phyloP scores from a whole-genome alignment of 2,113 vertebrate species.

The Sinocyclocheilus grahami region DNA sequence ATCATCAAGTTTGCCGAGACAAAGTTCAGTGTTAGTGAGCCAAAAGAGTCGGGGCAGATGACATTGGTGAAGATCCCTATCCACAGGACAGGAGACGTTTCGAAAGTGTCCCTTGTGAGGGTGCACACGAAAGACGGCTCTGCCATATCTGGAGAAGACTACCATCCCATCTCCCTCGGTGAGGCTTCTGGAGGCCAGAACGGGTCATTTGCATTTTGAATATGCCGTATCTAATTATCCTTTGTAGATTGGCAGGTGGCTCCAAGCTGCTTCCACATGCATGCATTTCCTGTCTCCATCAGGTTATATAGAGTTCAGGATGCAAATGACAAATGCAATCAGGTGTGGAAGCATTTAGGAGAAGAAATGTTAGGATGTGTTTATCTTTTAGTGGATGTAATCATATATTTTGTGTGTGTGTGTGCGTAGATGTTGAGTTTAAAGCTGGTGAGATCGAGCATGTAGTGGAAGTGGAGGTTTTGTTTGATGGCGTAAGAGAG shows the following conservation, averaged over 20 bases:
- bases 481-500: slow-evolving; percentile 86
- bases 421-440: slow-evolving; percentile 86
- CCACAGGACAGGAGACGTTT: slow-evolving; percentile 86
- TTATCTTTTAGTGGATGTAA: slow-evolving; percentile 25
- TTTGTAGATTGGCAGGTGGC: slow-evolving; percentile 34
- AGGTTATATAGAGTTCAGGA: slow-evolving; percentile 40
- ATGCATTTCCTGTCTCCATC: slow-evolving; percentile 20
- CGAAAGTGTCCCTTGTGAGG: slow-evolving; percentile 88
- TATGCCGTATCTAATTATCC: slow-evolving; percentile 34
- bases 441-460: slow-evolving; percentile 86
- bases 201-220: slow-evolving; percentile 36
- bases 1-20: slow-evolving; percentile 73
- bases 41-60: slow-evolving; percentile 78
- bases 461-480: slow-evolving; percentile 85
- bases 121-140: slow-evolving; percentile 96
- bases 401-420: slow-evolving; percentile 33
- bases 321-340: slow-evolving; percentile 30
- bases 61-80: slow-evolving; percentile 84
- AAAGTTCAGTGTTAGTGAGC: slow-evolving; percentile 84
- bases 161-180: slow-evolving; percentile 92
- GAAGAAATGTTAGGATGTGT: neutral
- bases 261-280: slow-evolving; percentile 14
- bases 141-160: slow-evolving; percentile 91
- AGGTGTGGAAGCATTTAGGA: slow-evolving; percentile 18
- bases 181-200: slow-evolving; percentile 25